Base-by-base conservation (phyloP, 2,797 vertebrate species). In the Anguilla anguilla region DNA sequence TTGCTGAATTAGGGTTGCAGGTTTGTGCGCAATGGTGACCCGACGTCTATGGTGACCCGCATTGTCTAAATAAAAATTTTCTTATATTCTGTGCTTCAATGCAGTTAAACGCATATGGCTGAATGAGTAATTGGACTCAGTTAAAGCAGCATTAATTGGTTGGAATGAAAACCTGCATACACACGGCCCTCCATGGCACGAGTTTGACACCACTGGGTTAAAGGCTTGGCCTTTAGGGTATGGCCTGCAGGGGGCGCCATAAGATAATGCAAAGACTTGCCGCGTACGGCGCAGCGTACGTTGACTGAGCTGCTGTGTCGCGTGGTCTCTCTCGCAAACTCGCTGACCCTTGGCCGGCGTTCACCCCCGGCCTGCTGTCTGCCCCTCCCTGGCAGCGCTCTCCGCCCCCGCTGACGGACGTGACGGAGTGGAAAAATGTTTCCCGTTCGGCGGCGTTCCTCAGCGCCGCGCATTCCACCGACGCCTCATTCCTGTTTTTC, bases 211-310 rank as follows among this genome's bases (percentile, higher is more conserved):
- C n/a, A n/a, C n/a, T n/a, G n/a, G n/a, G n/a, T n/a, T n/a, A 17
- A 19, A 61, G 59, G 15, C 61, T 2, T 22, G 17, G 22, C 22
- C 61, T 67, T 25, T n/a, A 28, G 10, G 46, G 2, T 25, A 51
- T 35, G 46, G 74, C 77, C 87, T 82, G 61, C 72, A 88, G 84
- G 87, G 87, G 83, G 87, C 51, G 28, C 43, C 35, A 85, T 59
- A 83, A 74, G 83, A 88, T 46, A 87, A 84, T 57, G 49, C 49
- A 87, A 84, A 7, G 49, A 15, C 1, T 46, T 57, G 11, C 46
- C 53, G 22, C 0, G 0, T 11, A 7, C n/a, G 0, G 5, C 55
- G 9, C 7, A 17, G 13, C 22, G 28, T 15, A 1, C 61, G 39
- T 61, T 43, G 72, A 3, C 77, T 0, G 0, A 81, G 77, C 31